Conservation (phyloP, 2,888 invertebrate species). For the Drosophila ustulata region DNA sequence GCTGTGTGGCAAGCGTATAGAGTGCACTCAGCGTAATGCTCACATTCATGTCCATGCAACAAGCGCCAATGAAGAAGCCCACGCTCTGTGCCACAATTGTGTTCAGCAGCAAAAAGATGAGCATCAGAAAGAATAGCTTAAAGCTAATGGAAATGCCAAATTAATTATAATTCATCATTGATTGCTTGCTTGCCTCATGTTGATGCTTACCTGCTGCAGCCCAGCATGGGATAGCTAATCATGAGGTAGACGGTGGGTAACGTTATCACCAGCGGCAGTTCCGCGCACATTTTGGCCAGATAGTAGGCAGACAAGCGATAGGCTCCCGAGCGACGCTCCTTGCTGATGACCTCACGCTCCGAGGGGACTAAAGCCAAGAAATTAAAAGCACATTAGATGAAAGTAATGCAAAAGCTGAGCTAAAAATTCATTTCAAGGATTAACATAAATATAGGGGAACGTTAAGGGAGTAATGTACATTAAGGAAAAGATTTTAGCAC, state of each 20-base stretch:
- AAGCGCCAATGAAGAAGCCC: conserved; percentile 92
- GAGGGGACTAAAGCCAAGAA: conserved; percentile 88
- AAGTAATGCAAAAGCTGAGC: neutral
- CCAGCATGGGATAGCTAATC: conserved; percentile 92
- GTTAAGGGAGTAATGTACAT: too few relatives aligned
- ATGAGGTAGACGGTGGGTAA: conserved; percentile 91
- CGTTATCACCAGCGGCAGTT: conserved; percentile 90
- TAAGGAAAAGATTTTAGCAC: too few relatives aligned
- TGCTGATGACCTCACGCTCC: conserved; percentile 92
- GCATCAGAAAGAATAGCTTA: conserved; percentile 89
- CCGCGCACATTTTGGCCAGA: conserved; percentile 92
- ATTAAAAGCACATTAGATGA: neutral
- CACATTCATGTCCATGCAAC: conserved; percentile 91
- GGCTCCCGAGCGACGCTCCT: conserved; percentile 91
- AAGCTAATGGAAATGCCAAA: conserved; percentile 80
- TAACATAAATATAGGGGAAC: too few relatives aligned
- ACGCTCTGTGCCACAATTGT: conserved; percentile 92
- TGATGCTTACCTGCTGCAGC: conserved; percentile 83
- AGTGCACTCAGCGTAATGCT: conserved; percentile 91
- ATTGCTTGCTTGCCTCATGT: neutral
- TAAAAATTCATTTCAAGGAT: too few relatives aligned
- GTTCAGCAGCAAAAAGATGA: conserved; percentile 89
- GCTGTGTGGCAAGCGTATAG: conserved; percentile 91
- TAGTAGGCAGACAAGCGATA: conserved; percentile 93
- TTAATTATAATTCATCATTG: neutral